A percentile compares a stretch with the other conserved stretches of the same genome.
phyloP scores from a whole-genome alignment of 2,797 vertebrate genomes.

The Gallinago solitaria region DNA sequence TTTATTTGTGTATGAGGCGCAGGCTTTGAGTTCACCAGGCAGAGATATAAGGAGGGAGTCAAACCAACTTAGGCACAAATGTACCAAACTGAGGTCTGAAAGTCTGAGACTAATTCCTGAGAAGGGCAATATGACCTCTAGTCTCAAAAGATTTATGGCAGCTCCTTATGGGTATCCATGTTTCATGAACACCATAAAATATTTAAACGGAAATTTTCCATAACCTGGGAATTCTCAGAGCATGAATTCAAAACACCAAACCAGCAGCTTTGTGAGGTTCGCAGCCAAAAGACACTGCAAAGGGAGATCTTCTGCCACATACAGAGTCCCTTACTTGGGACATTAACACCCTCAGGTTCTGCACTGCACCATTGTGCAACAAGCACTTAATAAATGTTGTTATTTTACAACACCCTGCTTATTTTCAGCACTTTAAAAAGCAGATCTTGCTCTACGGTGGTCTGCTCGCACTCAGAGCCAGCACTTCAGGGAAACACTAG shows the following conservation, averaged over 20 bases:
- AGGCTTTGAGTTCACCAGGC: background rate
- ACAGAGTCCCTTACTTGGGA: background rate
- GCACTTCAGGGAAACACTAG: background rate
- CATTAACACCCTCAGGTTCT: background rate
- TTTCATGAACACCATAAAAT: background rate
- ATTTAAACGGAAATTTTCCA: background rate
- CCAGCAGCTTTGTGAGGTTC: background rate
- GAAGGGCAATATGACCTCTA: background rate
- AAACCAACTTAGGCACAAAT: background rate
- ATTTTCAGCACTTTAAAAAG: background rate
- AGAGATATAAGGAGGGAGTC: background rate
- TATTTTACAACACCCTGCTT: background rate
- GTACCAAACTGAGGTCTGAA: background rate
- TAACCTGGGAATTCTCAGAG: background rate
- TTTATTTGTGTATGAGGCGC: fast-evolving
- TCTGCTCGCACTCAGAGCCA: background rate
- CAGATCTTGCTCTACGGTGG: background rate
- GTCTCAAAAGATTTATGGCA: fast-evolving
- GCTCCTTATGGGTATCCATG: background rate
- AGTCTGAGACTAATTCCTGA: fast-evolving
- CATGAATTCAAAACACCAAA: background rate
- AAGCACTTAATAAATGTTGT: background rate
- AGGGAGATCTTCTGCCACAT: background rate
- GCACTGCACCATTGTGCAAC: background rate
- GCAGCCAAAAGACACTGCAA: background rate